A percentile compares a stretch with the other conserved stretches of the same genome.
Evolutionary conservation across 2,113 vertebrate species (phyloP).

Genomic region (Ophiodon elongatus): DNA sequence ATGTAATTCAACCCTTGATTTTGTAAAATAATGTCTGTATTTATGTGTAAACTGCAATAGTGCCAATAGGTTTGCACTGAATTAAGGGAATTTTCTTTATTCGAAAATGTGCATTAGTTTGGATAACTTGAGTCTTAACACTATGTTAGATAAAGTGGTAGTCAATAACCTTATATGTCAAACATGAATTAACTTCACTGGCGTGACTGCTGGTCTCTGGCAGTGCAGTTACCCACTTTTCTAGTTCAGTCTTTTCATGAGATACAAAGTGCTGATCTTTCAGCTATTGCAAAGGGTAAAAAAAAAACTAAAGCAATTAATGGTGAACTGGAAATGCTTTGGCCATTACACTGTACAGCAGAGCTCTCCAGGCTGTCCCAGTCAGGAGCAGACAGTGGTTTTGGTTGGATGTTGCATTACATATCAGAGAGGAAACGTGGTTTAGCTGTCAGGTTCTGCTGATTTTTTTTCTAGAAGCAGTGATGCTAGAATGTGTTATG

Average conservation of each 20-base stretch:
- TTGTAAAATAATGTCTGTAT: not conserved
- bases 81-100: not conserved
- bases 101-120: not conserved
- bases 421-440: slow-evolving; percentile 21
- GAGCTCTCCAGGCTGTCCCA: slow-evolving; percentile 8
- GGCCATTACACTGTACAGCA: slow-evolving; percentile 11
- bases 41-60: not conserved
- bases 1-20: not conserved
- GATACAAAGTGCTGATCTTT: slow-evolving; percentile 34
- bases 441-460: slow-evolving; percentile 4
- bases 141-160: not conserved
- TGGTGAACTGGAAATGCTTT: slow-evolving; percentile 59
- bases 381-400: slow-evolving; percentile 23
- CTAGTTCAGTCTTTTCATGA: slow-evolving; percentile 19
- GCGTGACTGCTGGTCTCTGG: not conserved
- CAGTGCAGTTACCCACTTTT: not conserved
- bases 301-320: slow-evolving; percentile 39
- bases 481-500: not conserved
- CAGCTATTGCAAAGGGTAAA: not conserved
- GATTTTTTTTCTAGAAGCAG: not conserved
- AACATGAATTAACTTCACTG: not conserved
- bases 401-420: slow-evolving; percentile 26
- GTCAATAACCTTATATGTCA: slow-evolving; percentile 1
- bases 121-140: not conserved
- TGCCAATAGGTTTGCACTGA: not conserved